Conservation (phyloP, 1,140 invertebrate genomes). For the Pogonognathellus flavescens region DNA sequence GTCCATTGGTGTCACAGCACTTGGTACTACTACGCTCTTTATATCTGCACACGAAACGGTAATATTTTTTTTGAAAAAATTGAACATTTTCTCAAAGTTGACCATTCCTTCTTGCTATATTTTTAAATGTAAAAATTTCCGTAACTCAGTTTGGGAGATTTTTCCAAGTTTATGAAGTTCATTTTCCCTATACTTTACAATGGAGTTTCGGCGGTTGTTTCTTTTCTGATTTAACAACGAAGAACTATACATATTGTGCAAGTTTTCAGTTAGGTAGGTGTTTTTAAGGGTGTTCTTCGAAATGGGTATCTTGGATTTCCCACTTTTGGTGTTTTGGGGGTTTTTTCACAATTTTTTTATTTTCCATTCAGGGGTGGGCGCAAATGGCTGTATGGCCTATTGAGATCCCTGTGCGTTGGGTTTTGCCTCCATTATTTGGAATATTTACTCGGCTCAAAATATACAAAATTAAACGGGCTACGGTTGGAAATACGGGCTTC, state of each 20-base stretch:
- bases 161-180: slow-evolving; percentile 8
- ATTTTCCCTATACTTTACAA: slow-evolving; percentile 11
- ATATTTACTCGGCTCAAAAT: neutral
- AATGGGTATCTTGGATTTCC: neutral
- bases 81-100: neutral
- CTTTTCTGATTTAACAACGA: neutral
- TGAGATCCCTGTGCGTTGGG: neutral
- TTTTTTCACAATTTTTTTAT: slow-evolving; percentile 35
- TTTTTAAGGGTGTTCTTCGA: neutral
- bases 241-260: neutral
- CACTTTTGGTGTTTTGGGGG: neutral
- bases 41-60: neutral
- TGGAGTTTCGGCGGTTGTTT: slow-evolving; percentile 30
- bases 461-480: neutral
- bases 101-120: neutral
- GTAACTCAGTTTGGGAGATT: slow-evolving; percentile 22
- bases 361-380: slow-evolving; percentile 18
- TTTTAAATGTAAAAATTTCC: slow-evolving; percentile 28
- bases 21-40: neutral
- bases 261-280: neutral
- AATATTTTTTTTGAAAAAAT: neutral
- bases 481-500: neutral
- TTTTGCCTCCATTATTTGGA: neutral
- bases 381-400: slow-evolving; percentile 12
- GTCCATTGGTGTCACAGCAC: slow-evolving; percentile 18